These are phyloP conservation scores for Blomia tropicalis DNA, from an alignment of 2,888 invertebrate genomes.

Conservation along the genomic window DNA sequence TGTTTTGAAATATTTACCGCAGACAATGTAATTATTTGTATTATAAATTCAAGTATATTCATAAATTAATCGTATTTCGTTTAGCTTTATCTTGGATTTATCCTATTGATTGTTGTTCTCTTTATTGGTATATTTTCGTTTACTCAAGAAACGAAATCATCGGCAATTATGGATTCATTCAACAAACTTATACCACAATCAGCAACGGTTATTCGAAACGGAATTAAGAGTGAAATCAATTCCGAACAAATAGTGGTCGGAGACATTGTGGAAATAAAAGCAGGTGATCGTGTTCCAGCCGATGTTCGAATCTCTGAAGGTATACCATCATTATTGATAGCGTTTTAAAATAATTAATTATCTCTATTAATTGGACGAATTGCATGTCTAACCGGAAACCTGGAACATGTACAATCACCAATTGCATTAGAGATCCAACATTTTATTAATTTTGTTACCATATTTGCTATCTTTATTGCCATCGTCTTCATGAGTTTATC, in stretches of 20 bases:
- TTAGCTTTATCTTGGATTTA: constrained; percentile 32
- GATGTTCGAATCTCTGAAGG: constrained; percentile 36
- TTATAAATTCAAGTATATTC: no score
- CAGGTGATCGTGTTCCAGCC: constrained; percentile 38
- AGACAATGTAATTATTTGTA: no score
- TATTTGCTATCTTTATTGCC: constrained; percentile 29
- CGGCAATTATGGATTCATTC: constrained; percentile 42
- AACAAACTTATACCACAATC: constrained; percentile 40
- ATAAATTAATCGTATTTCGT: no score
- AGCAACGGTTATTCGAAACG: constrained; percentile 30
- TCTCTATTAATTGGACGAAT: constrained; percentile 34
- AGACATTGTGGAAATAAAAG: constrained; percentile 38
- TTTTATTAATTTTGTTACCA: constrained; percentile 41
- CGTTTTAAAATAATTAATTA: no score
- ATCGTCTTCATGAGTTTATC: constrained; percentile 25
- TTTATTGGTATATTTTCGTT: constrained; percentile 42
- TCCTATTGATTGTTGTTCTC: background rate
- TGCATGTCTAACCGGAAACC: constrained; percentile 32
- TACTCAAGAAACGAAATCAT: constrained; percentile 42
- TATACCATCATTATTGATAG: no score
- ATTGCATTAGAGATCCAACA: constrained; percentile 41
- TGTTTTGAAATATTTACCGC: background rate
- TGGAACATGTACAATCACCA: constrained; percentile 39
- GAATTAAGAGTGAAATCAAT: constrained; percentile 34
- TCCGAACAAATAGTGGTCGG: constrained; percentile 38